Percentiles rank a stretch among this genome's conserved stretches.
phyloP scores from a whole-genome alignment of 2,113 vertebrate genomes.

The Prietella phreatophila region DNA sequence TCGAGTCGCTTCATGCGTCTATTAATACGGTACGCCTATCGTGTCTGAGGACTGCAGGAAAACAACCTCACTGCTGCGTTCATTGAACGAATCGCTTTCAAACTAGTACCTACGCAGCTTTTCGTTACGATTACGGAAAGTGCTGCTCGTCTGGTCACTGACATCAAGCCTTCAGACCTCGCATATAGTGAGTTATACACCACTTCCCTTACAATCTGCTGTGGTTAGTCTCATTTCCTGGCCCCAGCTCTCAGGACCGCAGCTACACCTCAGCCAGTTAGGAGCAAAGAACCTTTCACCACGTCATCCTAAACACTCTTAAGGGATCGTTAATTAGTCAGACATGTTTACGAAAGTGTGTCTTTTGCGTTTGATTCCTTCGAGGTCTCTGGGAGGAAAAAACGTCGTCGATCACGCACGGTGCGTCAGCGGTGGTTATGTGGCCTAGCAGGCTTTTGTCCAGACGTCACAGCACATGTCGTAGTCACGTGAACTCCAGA shows the following conservation, averaged over 20 bases:
- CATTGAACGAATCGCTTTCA: not conserved
- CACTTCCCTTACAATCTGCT: slow-evolving; percentile 64
- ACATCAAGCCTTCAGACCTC: slow-evolving; percentile 61
- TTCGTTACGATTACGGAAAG: slow-evolving; percentile 61
- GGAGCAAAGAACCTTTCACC: slow-evolving; percentile 16
- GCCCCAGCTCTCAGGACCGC: slow-evolving; percentile 60
- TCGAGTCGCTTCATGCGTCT: not conserved
- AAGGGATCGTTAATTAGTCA: not conserved
- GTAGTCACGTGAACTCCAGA: not conserved
- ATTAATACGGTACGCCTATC: not conserved
- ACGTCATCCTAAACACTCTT: not conserved
- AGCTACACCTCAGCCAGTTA: slow-evolving; percentile 53
- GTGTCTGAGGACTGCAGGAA: not conserved
- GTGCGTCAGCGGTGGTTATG: not conserved
- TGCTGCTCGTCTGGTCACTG: slow-evolving; percentile 62
- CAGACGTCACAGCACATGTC: not conserved
- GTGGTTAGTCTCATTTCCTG: slow-evolving; percentile 73
- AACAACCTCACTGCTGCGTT: not conserved
- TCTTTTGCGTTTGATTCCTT: not conserved
- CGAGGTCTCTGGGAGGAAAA: no score
- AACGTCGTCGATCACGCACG: not conserved
- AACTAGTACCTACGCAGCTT: not conserved
- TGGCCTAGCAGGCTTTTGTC: not conserved
- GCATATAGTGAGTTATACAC: slow-evolving; percentile 59
- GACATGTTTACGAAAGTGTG: not conserved